Base-by-base conservation (phyloP, 2,113 vertebrate genomes). In the Paraplagusia blochii region DNA sequence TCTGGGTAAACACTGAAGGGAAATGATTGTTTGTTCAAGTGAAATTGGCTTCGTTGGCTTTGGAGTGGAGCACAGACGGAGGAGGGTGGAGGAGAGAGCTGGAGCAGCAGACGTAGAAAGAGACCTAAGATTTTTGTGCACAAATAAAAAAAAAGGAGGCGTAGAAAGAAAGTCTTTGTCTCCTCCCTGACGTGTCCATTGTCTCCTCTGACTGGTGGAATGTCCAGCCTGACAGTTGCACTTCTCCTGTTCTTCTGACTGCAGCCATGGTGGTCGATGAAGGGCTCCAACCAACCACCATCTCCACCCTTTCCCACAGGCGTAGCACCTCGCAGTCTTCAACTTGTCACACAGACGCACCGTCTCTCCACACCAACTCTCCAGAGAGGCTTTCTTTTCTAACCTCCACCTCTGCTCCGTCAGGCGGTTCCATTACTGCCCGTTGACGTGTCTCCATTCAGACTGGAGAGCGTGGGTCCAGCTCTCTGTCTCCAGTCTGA, bases 401-500 rank as follows among this genome's bases (percentile, higher is more conserved):
- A 76, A 58, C 58, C 46, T 17, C 53, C 46, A 48, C 63, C 14
- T 22, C 66, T 61, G 64, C 56, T 72, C 69, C 74, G 79, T 51
- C 4, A 75, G 61, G 64, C 63, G 60, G 2, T 6, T 14, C 51
- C 86, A 90, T 90, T 87, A 85, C 85, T 72, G 46, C 57, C 77
- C 80, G 79, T 77, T 75, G 76, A 83, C 48, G 57, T 11, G 52
- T 53, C 69, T 67, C 63, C 59, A 77, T 79, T 64, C 66, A 58
- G 76, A 77, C 10, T 12, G 69, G 67, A 67, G 69, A 66, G 61
- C 61, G 42, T 56, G 74, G 69, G 79, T 76, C 56, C 80, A 53
- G 73, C 64, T 69, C 69, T 64, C 43, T 63, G 81, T 83, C 69
- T 79, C 58, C 1, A 38, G 53, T 53, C 83, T 88, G 89, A 90